phyloP scores from a whole-genome alignment of 2,113 vertebrate genomes.

The Tamias sibiricus region DNA sequence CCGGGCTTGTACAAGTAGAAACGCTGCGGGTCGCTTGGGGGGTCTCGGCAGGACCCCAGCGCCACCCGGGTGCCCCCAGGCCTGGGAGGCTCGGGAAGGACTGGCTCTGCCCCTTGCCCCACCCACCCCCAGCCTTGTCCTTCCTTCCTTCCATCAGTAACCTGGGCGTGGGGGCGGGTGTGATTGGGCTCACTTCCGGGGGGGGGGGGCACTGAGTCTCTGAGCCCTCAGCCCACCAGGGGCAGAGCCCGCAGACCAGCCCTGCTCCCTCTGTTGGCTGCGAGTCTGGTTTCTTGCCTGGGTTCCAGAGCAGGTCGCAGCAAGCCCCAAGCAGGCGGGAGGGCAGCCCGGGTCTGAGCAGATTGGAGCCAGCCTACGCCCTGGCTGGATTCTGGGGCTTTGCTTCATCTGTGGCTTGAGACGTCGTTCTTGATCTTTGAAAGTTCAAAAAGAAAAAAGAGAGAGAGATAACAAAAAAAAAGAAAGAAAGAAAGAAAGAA shows the following conservation, averaged over 20 bases:
- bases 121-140: background rate
- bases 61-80: background rate
- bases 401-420: background rate
- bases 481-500: background rate
- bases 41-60: background rate
- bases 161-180: background rate
- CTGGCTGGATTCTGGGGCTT: background rate
- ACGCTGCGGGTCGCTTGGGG: too few species aligned
- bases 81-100: background rate
- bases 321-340: background rate
- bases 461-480: background rate
- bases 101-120: too few species aligned
- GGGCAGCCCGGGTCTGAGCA: background rate
- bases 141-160: background rate
- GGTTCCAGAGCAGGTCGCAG: background rate
- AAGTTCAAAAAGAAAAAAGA: background rate
- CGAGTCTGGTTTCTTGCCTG: accelerated
- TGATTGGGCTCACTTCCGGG: accelerated
- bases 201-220: background rate
- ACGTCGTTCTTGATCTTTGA: background rate
- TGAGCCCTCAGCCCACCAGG: background rate
- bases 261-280: background rate
- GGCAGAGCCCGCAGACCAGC: background rate
- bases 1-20: too few species aligned
- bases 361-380: background rate